Evolutionary conservation across 2,888 invertebrate genomes (phyloP), one percentile per base, ranked within the genome.

Genomic region (Lepidonotus clava): DNA sequence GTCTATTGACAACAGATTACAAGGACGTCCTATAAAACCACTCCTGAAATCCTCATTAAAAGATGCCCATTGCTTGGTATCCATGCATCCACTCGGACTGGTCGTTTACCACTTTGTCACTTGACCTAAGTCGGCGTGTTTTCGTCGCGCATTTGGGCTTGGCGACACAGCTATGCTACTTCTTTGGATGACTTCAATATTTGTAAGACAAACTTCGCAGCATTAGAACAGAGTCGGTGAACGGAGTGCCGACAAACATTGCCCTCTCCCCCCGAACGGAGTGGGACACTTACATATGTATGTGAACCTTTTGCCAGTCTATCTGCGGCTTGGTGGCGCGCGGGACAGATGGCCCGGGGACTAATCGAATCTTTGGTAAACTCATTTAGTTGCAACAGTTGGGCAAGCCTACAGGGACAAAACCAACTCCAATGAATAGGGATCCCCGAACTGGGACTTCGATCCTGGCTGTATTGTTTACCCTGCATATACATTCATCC

Each of bases 21-120:
- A 61, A 61, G n/a, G 28, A 14, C 21, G 11, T 28, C 1, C 14
- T 61, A 28, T 61, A 61, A 61, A 24, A 2, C 24, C 14, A 11
- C 61, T 61, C 61, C 28, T 61, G 21, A 8, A 53, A 53, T n/a
- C n/a, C n/a, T n/a, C n/a, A n/a, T n/a, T n/a, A n/a, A n/a, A n/a
- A n/a, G n/a, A 11, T 53, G 53, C n/a, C 53, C 53, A 61, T 61
- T 61, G 61, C 61, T 28, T n/a, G 24, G 61, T 61, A 61, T 61
- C 61, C 28, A 28, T n/a, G n/a, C n/a, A n/a, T 61, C 11, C 24
- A 28, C 1, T 32, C 28, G 53, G n/a, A 1, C 53, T 53, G 4
- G 4, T n/a, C 56, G 8, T n/a, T 61, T 32, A 11, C 28, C 5
- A 14, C 61, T 61, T 32, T 1, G 18, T 18, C 21, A 61, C 61